Evolutionary conservation across 2,888 invertebrate species (phyloP), one percentile per base, ranked within the genome.

Genomic region (Atrina japonica): DNA sequence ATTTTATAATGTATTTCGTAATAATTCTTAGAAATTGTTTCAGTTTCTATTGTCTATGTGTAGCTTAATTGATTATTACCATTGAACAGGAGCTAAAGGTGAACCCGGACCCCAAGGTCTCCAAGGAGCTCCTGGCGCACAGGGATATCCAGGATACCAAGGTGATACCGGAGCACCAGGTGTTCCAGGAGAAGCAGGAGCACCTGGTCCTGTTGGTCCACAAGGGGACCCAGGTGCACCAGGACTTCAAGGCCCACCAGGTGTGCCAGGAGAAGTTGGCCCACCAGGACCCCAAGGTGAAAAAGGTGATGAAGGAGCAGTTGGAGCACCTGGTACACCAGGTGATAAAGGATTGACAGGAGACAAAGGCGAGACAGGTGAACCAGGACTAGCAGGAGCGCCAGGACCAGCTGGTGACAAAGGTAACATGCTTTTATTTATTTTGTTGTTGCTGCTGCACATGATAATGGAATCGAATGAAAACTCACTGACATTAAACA

Each of bases 281-380:
- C 91, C 92, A 64, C 89, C 91, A 83, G 93, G 93, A 82, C 91
- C 91, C 45, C 89, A 90, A 78, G 93, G 93, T 65, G 89, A 90
- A 58, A 82, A 84, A 27, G 92, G 91, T 30, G 47, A 61, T 35
- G 49, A 61, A 21, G 70, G 70, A 43, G 21, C 41, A 21, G 18
- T 43, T 9, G 70, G 70, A 45, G 52, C n/a, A 16, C 41, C 43
- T 29, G 70, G 70, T 29, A 27, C n/a, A 14, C 50, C 58, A 18
- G 70, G 70, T 35, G 65, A 65, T 21, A 49, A 45, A 21, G 70
- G 70, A 45, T 30, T 47, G 30, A n/a, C 35, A n/a, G 70, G 70
- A 27, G 59, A 45, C 6, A 41, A 83, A 74, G 87, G 88, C n/a
- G 83, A 84, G 25, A 83, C 92, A 75, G 93, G 93, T 83, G 91